Evolutionary conservation across 1,140 invertebrate species (phyloP).

Genomic region (Steinernema khuongi): DNA sequence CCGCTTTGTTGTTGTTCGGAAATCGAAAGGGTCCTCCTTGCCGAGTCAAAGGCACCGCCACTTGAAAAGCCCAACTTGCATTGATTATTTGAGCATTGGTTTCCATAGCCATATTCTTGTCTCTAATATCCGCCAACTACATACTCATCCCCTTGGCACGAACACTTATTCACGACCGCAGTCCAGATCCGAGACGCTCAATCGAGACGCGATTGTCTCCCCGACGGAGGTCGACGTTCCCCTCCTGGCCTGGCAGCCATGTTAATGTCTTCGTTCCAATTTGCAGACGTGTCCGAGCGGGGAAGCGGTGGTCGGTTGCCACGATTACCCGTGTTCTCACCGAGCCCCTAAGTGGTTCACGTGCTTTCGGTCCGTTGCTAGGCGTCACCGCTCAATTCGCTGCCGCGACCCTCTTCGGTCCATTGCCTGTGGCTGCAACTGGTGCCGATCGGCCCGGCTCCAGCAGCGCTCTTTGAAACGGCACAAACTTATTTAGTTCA

Average conservation of each 20-base stretch:
- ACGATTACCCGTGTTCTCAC: background rate
- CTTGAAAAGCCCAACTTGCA: constrained; percentile 10
- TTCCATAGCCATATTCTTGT: constrained; percentile 8
- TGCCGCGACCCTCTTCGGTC: background rate
- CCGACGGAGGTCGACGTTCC: too few relatives aligned
- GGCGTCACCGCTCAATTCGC: background rate
- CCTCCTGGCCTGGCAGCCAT: too few relatives aligned
- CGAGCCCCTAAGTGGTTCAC: background rate
- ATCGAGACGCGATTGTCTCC: too few relatives aligned
- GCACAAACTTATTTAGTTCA: constrained; percentile 2
- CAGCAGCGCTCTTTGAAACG: background rate
- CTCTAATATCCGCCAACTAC: constrained; percentile 9
- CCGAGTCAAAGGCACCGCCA: background rate
- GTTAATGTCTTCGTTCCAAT: too few relatives aligned
- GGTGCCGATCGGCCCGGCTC: background rate
- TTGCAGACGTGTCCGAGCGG: too few relatives aligned
- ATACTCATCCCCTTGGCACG: background rate
- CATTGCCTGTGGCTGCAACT: too few relatives aligned
- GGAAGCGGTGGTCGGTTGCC: too few relatives aligned
- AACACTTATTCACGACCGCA: too few relatives aligned
- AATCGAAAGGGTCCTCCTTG: background rate
- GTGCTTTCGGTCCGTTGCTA: background rate
- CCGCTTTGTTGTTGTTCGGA: background rate
- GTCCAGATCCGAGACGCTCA: too few relatives aligned
- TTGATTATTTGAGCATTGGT: constrained; percentile 11